Conservation (phyloP, 2,797 vertebrate genomes). For the Glyptemys insculpta region DNA sequence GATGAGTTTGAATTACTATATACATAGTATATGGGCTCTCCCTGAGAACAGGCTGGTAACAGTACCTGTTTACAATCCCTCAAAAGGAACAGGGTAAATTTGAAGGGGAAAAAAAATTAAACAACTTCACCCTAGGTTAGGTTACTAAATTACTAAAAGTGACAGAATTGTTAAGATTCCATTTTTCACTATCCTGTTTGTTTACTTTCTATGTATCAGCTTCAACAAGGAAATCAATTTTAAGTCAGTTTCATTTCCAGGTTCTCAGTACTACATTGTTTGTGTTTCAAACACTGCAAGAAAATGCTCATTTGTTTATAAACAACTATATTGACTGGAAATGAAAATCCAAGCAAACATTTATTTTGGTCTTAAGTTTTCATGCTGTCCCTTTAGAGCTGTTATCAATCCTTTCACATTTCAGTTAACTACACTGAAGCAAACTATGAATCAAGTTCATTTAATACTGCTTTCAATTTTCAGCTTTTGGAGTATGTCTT, state of each 20-base stretch:
- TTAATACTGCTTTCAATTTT: constrained; percentile 38
- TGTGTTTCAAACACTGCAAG: neutral
- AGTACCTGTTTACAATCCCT: neutral
- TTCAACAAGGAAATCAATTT: neutral
- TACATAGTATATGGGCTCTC: accelerated
- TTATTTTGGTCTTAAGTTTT: neutral
- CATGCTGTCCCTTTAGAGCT: neutral
- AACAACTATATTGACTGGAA: neutral
- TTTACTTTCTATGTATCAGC: constrained; percentile 26
- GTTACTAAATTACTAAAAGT: neutral
- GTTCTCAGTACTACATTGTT: neutral
- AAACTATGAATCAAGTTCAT: constrained; percentile 35
- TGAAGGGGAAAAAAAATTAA: neutral
- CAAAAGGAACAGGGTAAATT: neutral
- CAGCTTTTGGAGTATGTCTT: constrained; percentile 56
- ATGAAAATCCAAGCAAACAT: neutral
- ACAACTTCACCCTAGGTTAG: neutral
- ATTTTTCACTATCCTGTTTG: neutral
- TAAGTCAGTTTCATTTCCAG: neutral
- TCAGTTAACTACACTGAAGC: constrained; percentile 15
- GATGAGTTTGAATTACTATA: neutral
- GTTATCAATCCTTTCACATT: constrained; percentile 42
- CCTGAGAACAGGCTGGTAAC: neutral
- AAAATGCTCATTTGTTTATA: neutral
- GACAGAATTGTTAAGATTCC: neutral